Evolutionary conservation across 2,888 invertebrate species (phyloP), one percentile per base, ranked within the genome.

Genomic region (Phania funesta): DNA sequence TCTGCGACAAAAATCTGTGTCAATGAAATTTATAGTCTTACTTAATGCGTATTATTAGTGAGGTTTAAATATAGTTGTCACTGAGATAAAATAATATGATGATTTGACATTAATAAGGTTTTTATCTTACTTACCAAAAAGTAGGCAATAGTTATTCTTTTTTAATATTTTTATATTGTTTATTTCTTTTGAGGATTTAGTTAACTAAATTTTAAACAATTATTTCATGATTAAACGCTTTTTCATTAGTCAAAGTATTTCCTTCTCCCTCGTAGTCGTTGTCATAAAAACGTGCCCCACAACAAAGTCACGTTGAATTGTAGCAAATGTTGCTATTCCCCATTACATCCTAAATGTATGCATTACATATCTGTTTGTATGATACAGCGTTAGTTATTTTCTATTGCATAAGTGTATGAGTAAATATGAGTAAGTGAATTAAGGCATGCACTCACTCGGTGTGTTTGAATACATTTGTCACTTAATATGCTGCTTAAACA

Each of bases 401-500:
- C 24, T 46, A 46, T 54, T 46, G 64, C 35, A 44, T 54, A 52
- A 64, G 32, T 44, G 62, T 22, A 13, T 9, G 20, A 52, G 73
- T 20, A 60, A 73, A 73, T 50, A 62, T 38, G 50, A 62, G 13
- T 62, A 29, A 64, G 62, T 65, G 16, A 54, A 24, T 32, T 13
- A 24, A 38, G 24, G 7, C 5, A 38, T 44, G 11, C 29, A 32
- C 2, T 44, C 38, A 22, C 20, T 46, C 16, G 32, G 18, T 70
- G 38, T 50, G 32, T 52, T 38, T 41, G 6, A 60, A 62, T 52
- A 74, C 68, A 78, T 82, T 82, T 82, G 82, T 78, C 82, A 82
- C 82, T 82, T 82, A 82, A 82, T 82, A 82, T 82, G 78, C 82
- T 78, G 82, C 54, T 82, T 82, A 82, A 82, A 82, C 82, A 82